Conservation (phyloP, 2,888 invertebrate species). For the Melieria omissa region DNA sequence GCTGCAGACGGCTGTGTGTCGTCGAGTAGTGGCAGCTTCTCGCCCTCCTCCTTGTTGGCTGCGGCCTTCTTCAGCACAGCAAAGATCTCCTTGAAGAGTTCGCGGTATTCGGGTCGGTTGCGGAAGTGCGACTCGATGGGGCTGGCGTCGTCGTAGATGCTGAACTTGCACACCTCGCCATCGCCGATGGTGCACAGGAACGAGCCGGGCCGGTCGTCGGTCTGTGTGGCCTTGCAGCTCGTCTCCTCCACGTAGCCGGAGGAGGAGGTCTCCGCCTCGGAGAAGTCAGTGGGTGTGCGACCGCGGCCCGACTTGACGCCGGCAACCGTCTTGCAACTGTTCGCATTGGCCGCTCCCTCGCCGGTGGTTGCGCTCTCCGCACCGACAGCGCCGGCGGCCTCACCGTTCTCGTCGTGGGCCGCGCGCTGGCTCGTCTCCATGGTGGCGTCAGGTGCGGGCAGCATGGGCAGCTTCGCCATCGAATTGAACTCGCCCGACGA, state of each 20-base stretch:
- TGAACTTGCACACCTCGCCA: conserved; percentile 86
- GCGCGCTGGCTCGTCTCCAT: conserved; percentile 13
- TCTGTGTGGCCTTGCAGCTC: conserved; percentile 84
- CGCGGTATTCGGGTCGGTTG: conserved; percentile 83
- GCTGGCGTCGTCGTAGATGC: conserved; percentile 84
- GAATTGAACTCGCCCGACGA: conserved; percentile 79
- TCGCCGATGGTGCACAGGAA: conserved; percentile 87
- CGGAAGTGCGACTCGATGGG: conserved; percentile 85
- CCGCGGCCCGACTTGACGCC: conserved; percentile 67
- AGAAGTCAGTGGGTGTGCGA: conserved; percentile 83
- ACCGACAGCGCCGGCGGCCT: conserved; percentile 28
- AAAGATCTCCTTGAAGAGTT: conserved; percentile 86
- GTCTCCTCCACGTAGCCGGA: conserved; percentile 88
- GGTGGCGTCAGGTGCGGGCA: conserved; percentile 31
- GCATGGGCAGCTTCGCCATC: conserved; percentile 45
- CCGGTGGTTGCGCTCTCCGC: conserved; percentile 55
- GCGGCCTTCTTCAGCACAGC: conserved; percentile 85
- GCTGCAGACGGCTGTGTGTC: conserved; percentile 68
- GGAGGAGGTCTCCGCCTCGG: conserved; percentile 86
- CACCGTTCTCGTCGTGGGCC: conserved; percentile 56
- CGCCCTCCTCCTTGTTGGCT: conserved; percentile 83
- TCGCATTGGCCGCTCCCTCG: conserved; percentile 42
- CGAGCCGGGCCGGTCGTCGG: conserved; percentile 82
- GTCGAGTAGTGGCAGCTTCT: conserved; percentile 78
- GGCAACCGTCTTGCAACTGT: conserved; percentile 41